phyloP scores from a whole-genome alignment of 1,140 invertebrate species.

The Bradysia coprophila region DNA sequence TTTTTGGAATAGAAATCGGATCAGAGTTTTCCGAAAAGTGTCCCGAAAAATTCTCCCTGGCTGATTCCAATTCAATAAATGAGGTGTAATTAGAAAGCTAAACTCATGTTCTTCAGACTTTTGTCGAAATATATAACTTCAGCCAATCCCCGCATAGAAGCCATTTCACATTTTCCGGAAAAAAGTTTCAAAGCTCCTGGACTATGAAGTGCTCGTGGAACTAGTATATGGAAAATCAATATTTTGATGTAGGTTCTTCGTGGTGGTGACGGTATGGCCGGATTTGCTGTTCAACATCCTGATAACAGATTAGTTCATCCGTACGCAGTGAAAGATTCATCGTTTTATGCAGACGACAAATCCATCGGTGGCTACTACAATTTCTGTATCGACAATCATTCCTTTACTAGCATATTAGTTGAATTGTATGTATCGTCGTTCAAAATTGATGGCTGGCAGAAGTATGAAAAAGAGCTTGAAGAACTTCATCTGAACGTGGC shows the following conservation, averaged over 20 bases:
- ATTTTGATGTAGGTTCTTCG: slow-evolving; percentile 48
- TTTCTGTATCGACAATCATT: slow-evolving; percentile 86
- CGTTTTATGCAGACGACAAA: slow-evolving; percentile 71
- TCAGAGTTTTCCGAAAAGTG: too few relatives aligned
- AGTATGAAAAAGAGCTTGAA: slow-evolving; percentile 76
- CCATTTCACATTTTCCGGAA: too few relatives aligned
- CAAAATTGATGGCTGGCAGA: slow-evolving; percentile 85
- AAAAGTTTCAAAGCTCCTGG: too few relatives aligned
- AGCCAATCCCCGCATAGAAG: too few relatives aligned
- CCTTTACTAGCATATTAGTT: slow-evolving; percentile 83
- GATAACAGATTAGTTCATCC: slow-evolving; percentile 66
- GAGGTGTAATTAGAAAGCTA: too few relatives aligned
- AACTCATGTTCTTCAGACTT: too few relatives aligned
- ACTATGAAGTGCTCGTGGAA: background rate
- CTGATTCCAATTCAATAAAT: too few relatives aligned
- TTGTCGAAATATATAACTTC: too few relatives aligned
- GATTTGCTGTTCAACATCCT: slow-evolving; percentile 76
- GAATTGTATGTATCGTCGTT: slow-evolving; percentile 89
- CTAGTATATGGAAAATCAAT: too few relatives aligned
- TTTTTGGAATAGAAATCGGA: too few relatives aligned
- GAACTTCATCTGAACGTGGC: slow-evolving; percentile 70
- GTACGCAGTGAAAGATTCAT: slow-evolving; percentile 70
- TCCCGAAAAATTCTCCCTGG: too few relatives aligned
- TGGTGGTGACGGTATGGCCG: slow-evolving; percentile 82
- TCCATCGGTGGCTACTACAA: slow-evolving; percentile 70